Conservation (phyloP, 2,888 invertebrate genomes). For the Drosophila tripunctata region DNA sequence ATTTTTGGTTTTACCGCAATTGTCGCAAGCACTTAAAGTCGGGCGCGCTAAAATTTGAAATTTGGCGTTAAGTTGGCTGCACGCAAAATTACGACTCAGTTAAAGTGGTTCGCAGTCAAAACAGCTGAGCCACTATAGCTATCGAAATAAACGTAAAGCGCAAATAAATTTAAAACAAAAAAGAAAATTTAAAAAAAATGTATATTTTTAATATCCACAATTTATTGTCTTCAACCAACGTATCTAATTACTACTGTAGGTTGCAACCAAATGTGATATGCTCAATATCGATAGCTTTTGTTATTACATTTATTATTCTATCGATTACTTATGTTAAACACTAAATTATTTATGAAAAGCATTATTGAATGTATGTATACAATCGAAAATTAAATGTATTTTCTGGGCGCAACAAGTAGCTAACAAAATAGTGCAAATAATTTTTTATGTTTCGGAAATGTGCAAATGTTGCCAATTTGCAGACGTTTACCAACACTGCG, state of each 20-base stretch:
- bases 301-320: too few species aligned
- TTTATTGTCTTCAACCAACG: too few species aligned
- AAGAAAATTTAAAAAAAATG: background rate
- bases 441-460: too few species aligned
- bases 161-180: background rate
- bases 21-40: too few species aligned
- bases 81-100: background rate
- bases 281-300: too few species aligned
- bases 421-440: too few species aligned
- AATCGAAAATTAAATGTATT: too few species aligned
- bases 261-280: too few species aligned
- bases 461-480: slow-evolving; percentile 2
- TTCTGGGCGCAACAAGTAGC: too few species aligned
- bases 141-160: slow-evolving; percentile 1
- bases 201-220: too few species aligned
- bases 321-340: too few species aligned
- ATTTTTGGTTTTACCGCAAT: background rate
- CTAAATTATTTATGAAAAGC: background rate
- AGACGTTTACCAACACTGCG: slow-evolving; percentile 27
- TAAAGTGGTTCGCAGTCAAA: slow-evolving; percentile 7
- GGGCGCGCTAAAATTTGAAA: slow-evolving; percentile 1
- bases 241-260: too few species aligned
- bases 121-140: background rate
- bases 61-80: slow-evolving; percentile 24
- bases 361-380: background rate